Conservation (phyloP, 2,113 vertebrate species). For the Pteronura brasiliensis region DNA sequence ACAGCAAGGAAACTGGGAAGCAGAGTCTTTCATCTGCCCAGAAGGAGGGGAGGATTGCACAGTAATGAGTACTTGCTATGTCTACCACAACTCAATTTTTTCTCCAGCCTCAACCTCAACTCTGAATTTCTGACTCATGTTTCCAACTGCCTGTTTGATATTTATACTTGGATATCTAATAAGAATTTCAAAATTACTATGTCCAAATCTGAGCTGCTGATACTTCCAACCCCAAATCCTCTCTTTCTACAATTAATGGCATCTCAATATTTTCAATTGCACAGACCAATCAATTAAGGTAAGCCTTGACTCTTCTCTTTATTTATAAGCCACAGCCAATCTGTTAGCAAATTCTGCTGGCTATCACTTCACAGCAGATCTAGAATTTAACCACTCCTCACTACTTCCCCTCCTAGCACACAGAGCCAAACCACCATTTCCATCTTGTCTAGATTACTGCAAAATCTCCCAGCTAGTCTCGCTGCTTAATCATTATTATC, state of each 20-base stretch:
- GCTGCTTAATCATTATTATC: background rate
- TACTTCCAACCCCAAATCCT: background rate
- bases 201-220: background rate
- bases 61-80: background rate
- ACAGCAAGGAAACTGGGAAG: background rate
- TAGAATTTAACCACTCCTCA: background rate
- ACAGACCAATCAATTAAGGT: background rate
- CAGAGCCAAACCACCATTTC: background rate
- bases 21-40: background rate
- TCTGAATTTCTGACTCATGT: constrained; percentile 55
- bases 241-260: background rate
- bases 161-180: background rate
- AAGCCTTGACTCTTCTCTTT: background rate
- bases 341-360: background rate
- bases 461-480: background rate
- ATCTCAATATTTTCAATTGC: background rate
- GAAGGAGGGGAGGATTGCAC: background rate
- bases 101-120: constrained; percentile 44
- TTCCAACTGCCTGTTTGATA: constrained; percentile 15
- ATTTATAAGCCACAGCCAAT: background rate
- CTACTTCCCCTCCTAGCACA: background rate
- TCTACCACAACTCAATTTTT: constrained; percentile 20
- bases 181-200: constrained; percentile 1
- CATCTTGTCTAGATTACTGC: background rate
- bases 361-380: background rate